Conservation (phyloP, 2,888 invertebrate genomes). For the Lepidocyrtinus sp. region DNA sequence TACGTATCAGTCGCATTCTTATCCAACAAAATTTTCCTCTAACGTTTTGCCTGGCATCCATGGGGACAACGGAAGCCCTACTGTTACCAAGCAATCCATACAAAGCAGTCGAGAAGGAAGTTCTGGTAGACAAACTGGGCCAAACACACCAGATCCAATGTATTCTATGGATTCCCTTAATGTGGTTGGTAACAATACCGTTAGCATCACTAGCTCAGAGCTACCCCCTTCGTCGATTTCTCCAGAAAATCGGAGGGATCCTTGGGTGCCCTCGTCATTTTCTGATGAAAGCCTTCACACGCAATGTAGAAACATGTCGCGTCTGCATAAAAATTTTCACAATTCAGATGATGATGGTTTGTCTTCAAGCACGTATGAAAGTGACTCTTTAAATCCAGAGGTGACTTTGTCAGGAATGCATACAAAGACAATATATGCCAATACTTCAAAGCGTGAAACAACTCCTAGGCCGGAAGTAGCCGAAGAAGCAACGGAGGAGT, state of each 20-base stretch:
- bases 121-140: conserved; percentile 4
- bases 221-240: conserved; percentile 48
- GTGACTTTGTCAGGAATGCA: conserved; percentile 47
- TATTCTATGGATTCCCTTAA: conserved; percentile 55
- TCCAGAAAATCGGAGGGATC: conserved; percentile 22
- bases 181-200: conserved; percentile 32
- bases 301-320: conserved; percentile 36
- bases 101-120: background rate
- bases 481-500: conserved; percentile 42
- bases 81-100: background rate
- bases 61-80: conserved; percentile 18
- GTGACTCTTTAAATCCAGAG: conserved; percentile 52
- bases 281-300: conserved; percentile 45
- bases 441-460: background rate
- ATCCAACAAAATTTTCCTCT: conserved; percentile 43
- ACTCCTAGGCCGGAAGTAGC: conserved; percentile 40
- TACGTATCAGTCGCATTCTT: conserved; percentile 41
- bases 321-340: conserved; percentile 37
- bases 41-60: conserved; percentile 42
- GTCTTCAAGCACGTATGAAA: conserved; percentile 46
- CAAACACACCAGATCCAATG: conserved; percentile 37
- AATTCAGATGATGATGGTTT: conserved; percentile 35
- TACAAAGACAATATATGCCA: background rate
- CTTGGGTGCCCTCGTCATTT: conserved; percentile 23
- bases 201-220: conserved; percentile 45